These are phyloP conservation scores for Pangasius macronema DNA, from an alignment of 2,797 vertebrate species.

Conservation along the genomic window DNA sequence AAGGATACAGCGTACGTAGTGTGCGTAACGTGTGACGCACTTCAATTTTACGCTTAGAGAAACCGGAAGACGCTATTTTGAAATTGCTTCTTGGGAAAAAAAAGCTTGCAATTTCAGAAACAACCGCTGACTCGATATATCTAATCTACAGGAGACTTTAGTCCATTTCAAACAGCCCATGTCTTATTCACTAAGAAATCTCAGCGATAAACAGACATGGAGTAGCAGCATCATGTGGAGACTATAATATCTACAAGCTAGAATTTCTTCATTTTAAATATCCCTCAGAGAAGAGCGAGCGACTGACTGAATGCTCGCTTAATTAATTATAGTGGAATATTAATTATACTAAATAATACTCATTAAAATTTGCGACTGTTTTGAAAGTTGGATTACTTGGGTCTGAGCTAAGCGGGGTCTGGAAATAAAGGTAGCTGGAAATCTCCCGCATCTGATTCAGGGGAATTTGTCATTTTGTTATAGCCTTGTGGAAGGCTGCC, in stretches of 20 bases:
- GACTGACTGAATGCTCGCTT: neutral
- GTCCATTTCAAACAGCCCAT: neutral
- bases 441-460: slow-evolving; percentile 29
- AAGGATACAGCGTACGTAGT: neutral
- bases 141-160: neutral
- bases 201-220: neutral
- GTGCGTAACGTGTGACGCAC: slow-evolving; percentile 33
- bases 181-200: neutral
- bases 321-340: neutral
- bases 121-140: neutral
- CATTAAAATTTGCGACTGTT: neutral
- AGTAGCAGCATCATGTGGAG: neutral
- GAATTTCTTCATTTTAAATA: neutral
- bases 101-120: neutral
- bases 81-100: neutral
- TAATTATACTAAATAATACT: neutral
- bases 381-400: slow-evolving; percentile 3
- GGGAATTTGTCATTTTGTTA: slow-evolving; percentile 48
- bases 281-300: neutral
- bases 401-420: slow-evolving; percentile 19
- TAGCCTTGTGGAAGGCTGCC: slow-evolving; percentile 55
- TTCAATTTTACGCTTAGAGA: slow-evolving; percentile 12
- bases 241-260: neutral
- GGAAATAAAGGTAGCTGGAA: slow-evolving; percentile 18
- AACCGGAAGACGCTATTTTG: slow-evolving; percentile 29